Conservation (phyloP, 2,888 invertebrate genomes). For the Caenorhabditis imperialis region DNA sequence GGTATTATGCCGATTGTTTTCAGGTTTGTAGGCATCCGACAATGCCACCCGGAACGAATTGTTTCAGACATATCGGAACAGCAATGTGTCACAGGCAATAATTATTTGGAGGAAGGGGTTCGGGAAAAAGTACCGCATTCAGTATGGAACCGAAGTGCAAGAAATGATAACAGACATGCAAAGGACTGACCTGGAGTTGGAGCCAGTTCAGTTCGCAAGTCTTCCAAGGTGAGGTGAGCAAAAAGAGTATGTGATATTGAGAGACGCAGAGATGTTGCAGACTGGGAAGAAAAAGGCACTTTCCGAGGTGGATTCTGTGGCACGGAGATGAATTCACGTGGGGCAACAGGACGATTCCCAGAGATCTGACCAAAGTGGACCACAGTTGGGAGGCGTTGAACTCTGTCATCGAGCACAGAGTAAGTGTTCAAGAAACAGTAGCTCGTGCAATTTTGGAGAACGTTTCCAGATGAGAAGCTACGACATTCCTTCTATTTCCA, state of each 20-base stretch:
- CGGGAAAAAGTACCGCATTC: constrained; percentile 58
- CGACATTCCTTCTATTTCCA: constrained; percentile 65
- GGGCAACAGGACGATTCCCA: constrained; percentile 48
- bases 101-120: constrained; percentile 70
- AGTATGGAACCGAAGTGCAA: constrained; percentile 46
- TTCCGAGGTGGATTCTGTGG: constrained; percentile 59
- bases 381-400: constrained; percentile 36
- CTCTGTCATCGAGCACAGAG: constrained; percentile 37
- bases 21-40: constrained; percentile 39
- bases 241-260: constrained; percentile 13
- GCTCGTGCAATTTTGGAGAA: no score
- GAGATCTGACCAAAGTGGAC: constrained; percentile 20
- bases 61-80: constrained; percentile 46
- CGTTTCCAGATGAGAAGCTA: constrained; percentile 56
- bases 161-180: constrained; percentile 54
- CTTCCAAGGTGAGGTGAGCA: constrained; percentile 51
- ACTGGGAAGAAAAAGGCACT: constrained; percentile 21
- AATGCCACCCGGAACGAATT: not conserved
- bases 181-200: constrained; percentile 39
- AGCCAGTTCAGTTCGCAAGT: constrained; percentile 42
- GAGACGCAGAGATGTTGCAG: constrained; percentile 24
- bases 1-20: constrained; percentile 64
- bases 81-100: constrained; percentile 46
- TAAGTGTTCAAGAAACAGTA: not conserved
- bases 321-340: constrained; percentile 59